Conservation (phyloP, 2,888 invertebrate species). For the Andrena dorsata region DNA sequence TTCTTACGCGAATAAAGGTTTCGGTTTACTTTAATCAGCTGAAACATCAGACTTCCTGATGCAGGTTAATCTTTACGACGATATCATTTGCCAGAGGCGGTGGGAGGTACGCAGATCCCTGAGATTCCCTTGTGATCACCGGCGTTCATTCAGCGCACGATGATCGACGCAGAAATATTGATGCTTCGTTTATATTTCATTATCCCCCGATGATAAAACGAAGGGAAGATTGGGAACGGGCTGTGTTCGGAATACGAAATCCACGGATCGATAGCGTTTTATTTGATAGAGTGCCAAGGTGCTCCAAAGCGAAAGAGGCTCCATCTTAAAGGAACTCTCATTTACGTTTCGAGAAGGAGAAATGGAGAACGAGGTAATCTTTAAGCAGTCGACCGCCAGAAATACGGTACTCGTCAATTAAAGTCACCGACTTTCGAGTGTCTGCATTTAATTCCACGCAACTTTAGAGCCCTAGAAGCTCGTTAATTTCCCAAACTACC, state of each 20-base stretch:
- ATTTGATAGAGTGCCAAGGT: conserved; percentile 39
- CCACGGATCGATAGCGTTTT: conserved; percentile 42
- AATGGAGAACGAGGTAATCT: conserved; percentile 16
- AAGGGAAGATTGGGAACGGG: conserved; percentile 2
- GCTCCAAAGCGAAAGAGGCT: neutral
- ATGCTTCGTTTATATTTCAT: conserved; percentile 50
- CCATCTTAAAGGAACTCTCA: conserved; percentile 1
- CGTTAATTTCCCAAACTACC: too few species aligned
- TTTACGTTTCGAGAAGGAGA: conserved; percentile 23
- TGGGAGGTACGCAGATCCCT: neutral
- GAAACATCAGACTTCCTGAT: conserved; percentile 26
- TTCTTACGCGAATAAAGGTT: conserved; percentile 15
- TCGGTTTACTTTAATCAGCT: conserved; percentile 34
- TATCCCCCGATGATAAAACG: conserved; percentile 35
- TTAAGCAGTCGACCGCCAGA: conserved; percentile 12
- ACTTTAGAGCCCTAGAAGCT: too few species aligned
- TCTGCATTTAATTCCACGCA: neutral
- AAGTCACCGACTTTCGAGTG: neutral
- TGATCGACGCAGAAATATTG: conserved; percentile 24
- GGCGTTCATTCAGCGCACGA: neutral
- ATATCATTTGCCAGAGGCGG: neutral
- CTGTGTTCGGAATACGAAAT: conserved; percentile 48
- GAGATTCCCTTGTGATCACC: neutral
- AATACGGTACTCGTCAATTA: neutral
- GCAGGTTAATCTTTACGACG: conserved; percentile 5